Conservation (phyloP, 2,888 invertebrate genomes). For the Pseudeuparius sepicola region DNA sequence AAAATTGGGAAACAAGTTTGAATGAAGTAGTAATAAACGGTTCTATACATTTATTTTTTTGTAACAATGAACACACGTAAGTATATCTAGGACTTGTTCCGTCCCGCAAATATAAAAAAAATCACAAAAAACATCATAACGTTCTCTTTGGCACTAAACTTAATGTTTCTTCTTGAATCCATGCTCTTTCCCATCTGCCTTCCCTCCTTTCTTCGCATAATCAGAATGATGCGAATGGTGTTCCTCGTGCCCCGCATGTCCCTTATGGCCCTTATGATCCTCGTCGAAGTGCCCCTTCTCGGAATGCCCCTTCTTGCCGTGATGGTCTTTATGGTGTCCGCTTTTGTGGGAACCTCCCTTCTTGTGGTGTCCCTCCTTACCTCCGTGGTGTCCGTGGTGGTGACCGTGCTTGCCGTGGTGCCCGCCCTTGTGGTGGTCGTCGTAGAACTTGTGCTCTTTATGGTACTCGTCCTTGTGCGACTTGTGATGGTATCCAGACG, state of each 20-base stretch:
- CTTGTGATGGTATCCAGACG: constrained; percentile 75
- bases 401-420: constrained; percentile 75
- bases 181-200: constrained; percentile 65
- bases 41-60: too few species aligned
- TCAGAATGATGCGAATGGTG: constrained; percentile 68
- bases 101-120: too few species aligned
- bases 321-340: constrained; percentile 68
- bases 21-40: too few species aligned
- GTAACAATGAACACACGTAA: too few species aligned
- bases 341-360: constrained; percentile 73
- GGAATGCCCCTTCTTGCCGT: constrained; percentile 74
- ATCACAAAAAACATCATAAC: too few species aligned
- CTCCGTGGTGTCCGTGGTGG: constrained; percentile 67
- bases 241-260: constrained; percentile 67
- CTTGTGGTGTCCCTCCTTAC: constrained; percentile 70
- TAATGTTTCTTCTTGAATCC: constrained; percentile 42
- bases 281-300: constrained; percentile 77
- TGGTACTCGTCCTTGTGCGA: constrained; percentile 81
- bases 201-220: constrained; percentile 69
- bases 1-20: too few species aligned
- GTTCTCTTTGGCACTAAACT: too few species aligned
- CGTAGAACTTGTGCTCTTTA: constrained; percentile 82
- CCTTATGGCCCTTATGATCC: constrained; percentile 73
- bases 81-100: too few species aligned
- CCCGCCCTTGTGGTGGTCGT: constrained; percentile 76